These are phyloP conservation scores for Anas platyrhynchos DNA, from an alignment of 2,113 vertebrate species.

Conservation along the genomic window DNA sequence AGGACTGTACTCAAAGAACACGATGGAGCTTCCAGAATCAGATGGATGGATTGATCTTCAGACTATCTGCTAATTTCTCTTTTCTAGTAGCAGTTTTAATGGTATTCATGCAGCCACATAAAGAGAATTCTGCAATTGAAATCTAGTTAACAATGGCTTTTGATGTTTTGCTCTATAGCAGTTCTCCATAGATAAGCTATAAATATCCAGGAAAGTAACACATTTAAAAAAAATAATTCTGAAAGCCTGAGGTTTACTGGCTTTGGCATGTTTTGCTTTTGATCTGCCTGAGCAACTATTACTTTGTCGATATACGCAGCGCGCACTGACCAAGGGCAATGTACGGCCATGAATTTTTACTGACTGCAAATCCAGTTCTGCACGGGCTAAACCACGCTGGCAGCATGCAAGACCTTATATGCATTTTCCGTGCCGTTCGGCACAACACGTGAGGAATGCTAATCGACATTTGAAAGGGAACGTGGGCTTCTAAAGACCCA, in stretches of 20 bases:
- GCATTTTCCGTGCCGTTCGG: conserved; percentile 40
- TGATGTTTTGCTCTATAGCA: conserved; percentile 30
- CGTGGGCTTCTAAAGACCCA: background rate
- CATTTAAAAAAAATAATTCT: conserved; percentile 19
- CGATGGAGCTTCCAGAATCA: background rate
- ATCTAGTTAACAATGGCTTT: conserved; percentile 9
- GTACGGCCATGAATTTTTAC: conserved; percentile 36
- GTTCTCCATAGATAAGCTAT: conserved; percentile 7
- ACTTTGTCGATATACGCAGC: background rate
- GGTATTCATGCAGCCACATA: background rate
- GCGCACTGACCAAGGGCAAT: conserved; percentile 26
- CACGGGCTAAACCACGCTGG: background rate
- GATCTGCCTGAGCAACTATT: conserved; percentile 37
- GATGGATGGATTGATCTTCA: background rate
- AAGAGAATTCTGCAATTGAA: background rate
- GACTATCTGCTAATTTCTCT: conserved; percentile 21
- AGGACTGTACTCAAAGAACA: background rate
- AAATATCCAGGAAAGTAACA: conserved; percentile 28
- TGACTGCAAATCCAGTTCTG: conserved; percentile 1
- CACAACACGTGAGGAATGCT: conserved; percentile 49
- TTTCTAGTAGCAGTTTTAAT: background rate
- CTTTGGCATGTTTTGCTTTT: conserved; percentile 23
- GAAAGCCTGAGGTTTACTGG: conserved; percentile 20
- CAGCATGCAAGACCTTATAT: conserved; percentile 36
- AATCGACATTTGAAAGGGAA: conserved; percentile 60